Conservation (phyloP, 2,113 vertebrate genomes). For the Esox niger region DNA sequence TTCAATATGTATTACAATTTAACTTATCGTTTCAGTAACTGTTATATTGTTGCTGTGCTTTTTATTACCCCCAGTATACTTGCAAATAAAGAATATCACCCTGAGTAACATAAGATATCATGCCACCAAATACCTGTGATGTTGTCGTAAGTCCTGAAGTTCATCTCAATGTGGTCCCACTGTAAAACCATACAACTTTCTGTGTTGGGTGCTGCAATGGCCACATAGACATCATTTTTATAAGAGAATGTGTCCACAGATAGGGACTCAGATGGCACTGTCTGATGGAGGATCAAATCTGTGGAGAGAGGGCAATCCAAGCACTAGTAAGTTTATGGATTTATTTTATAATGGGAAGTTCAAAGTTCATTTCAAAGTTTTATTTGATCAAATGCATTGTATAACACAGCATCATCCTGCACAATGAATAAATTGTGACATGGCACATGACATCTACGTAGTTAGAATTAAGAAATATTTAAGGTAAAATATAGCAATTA, state of each 20-base stretch:
- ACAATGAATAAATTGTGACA: too few species aligned
- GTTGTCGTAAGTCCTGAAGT: conserved; percentile 96
- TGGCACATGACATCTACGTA: too few species aligned
- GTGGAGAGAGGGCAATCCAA: conserved; percentile 42
- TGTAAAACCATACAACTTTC: conserved; percentile 97
- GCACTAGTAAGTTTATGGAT: conserved; percentile 1
- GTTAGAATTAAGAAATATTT: too few species aligned
- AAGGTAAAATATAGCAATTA: too few species aligned
- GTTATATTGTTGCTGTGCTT: neutral
- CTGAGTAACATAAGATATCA: neutral
- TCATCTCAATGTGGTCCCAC: conserved; percentile 99
- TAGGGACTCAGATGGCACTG: conserved; percentile 87
- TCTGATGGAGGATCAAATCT: conserved; percentile 96
- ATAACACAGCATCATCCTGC: too few species aligned
- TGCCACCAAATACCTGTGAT: conserved; percentile 82
- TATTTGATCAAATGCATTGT: too few species aligned
- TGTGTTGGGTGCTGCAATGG: conserved; percentile 90
- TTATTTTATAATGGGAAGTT: too few species aligned
- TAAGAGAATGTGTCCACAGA: conserved; percentile 93
- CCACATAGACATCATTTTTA: conserved; percentile 94
- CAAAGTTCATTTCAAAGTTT: too few species aligned
- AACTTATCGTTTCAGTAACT: neutral
- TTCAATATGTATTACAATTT: neutral
- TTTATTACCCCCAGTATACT: neutral
- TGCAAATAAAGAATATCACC: neutral